phyloP scores from a whole-genome alignment of 1,140 invertebrate genomes.

The Hormaphis cornu region DNA sequence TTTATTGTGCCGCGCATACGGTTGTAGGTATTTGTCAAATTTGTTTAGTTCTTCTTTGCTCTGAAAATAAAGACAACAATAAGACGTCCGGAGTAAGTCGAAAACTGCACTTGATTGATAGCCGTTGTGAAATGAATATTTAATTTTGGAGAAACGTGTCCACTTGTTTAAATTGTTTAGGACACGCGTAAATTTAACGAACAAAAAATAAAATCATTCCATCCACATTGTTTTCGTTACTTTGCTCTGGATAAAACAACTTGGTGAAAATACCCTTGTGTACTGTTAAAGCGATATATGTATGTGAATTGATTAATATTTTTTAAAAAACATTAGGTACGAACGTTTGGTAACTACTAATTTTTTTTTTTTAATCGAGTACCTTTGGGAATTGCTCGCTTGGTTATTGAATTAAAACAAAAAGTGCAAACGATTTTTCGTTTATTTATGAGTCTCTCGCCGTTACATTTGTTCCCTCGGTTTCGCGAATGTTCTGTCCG shows the following conservation, averaged over 20 bases:
- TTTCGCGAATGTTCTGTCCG: not conserved
- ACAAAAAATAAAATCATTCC: not conserved
- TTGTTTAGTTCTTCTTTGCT: too few species aligned
- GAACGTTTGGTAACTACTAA: conserved; percentile 13
- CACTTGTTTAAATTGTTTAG: too few species aligned
- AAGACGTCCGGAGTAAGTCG: too few species aligned
- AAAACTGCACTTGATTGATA: too few species aligned
- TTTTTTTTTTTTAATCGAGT: conserved; percentile 26
- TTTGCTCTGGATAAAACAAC: not conserved
- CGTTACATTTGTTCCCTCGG: not conserved
- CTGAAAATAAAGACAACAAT: too few species aligned
- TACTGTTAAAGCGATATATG: not conserved
- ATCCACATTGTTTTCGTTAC: not conserved
- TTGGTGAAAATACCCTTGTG: conserved; percentile 15
- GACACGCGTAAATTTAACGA: conserved; percentile 9
- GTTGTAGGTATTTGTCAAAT: not conserved
- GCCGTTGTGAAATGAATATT: too few species aligned
- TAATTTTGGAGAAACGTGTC: too few species aligned
- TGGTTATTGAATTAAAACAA: not conserved
- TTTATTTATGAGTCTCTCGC: conserved; percentile 19
- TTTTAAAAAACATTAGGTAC: not conserved
- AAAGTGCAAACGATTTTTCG: not conserved
- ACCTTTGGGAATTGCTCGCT: not conserved
- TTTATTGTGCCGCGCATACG: not conserved
- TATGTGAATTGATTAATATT: too few species aligned